Evolutionary conservation across 2,888 invertebrate species (phyloP), one percentile per base, ranked within the genome.

Genomic region (Protodeltote pygarga): DNA sequence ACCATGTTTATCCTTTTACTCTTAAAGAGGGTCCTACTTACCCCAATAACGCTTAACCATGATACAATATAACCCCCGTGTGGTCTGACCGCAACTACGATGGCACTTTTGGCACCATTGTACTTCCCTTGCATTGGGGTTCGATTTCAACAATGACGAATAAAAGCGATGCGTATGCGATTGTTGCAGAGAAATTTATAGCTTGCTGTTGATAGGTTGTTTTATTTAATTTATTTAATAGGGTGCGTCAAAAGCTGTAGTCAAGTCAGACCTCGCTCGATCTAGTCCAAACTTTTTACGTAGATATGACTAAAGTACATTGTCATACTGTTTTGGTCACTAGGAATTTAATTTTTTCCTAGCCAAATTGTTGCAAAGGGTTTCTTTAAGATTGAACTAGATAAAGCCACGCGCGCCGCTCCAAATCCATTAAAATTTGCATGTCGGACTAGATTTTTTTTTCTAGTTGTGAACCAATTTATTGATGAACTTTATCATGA

Each of bases 141-240:
- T 24, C 63, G 33, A 13, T 42, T 28, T 24, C 54, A 39, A 73
- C 71, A 68, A 68, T 55, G 28, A 20, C 23, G 37, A 20, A 44
- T 73, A 68, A 60, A 54, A 35, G 52, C 57, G 60, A 60, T 66
- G 35, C 52, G 51, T 50, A 42, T 48, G 23, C 54, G 46, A 66
- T 68, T 73, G 73, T 70, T 58, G 44, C 23, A 9, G 27, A 21
- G 29, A 58, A 64, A 72, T 72, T 72, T 53, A 67, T 73, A 57
- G 71, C 45, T 11, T 27, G 35, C 41, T 64, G 68, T 63, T 71
- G 67, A 73, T 71, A 58, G 63, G 37, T 54, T 49, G 50, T 69
- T 69, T 50, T 38, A 63, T 73, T 66, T 51, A 59, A 57, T 65
- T 57, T 48, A 45, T 59, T 53, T 58, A 51, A 60, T 65, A 33